Evolutionary conservation across 2,888 invertebrate genomes (phyloP).

Genomic region (Zygogramma bicolorata): DNA sequence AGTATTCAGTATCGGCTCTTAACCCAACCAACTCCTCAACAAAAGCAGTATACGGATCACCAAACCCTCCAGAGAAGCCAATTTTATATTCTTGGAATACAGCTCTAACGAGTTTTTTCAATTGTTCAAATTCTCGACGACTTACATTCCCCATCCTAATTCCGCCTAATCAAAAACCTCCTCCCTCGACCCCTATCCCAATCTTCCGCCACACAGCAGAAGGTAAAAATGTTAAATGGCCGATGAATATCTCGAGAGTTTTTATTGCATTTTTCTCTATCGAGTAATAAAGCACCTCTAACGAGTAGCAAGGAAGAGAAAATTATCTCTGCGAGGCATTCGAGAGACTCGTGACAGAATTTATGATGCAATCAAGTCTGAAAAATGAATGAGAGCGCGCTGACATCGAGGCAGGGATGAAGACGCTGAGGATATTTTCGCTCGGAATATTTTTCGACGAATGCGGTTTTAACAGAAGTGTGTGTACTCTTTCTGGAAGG

Average conservation of each 20-base stretch:
- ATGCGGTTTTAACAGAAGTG: not conserved
- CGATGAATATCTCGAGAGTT: not conserved
- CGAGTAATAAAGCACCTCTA: slow-evolving; percentile 4
- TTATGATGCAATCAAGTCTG: slow-evolving; percentile 11
- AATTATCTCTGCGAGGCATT: not conserved
- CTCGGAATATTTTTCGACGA: not conserved
- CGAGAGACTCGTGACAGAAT: slow-evolving; percentile 10
- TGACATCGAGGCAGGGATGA: not conserved
- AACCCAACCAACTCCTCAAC: too few species aligned
- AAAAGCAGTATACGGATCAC: too few species aligned
- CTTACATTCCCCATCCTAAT: not conserved
- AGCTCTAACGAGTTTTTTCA: too few species aligned
- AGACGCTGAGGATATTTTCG: not conserved
- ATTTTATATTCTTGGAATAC: too few species aligned
- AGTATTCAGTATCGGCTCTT: too few species aligned
- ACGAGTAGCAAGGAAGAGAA: not conserved
- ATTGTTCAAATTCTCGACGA: not conserved
- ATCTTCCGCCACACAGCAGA: not conserved
- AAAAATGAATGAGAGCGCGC: slow-evolving; percentile 1
- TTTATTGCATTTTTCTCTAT: slow-evolving; percentile 9
- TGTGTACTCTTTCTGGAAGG: not conserved
- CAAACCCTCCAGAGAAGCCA: too few species aligned
- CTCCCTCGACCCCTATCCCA: not conserved
- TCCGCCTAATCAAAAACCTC: not conserved
- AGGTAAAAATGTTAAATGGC: not conserved